These are phyloP conservation scores for Temnothorax unifasciatus DNA, from an alignment of 2,888 invertebrate genomes.

Conservation along the genomic window DNA sequence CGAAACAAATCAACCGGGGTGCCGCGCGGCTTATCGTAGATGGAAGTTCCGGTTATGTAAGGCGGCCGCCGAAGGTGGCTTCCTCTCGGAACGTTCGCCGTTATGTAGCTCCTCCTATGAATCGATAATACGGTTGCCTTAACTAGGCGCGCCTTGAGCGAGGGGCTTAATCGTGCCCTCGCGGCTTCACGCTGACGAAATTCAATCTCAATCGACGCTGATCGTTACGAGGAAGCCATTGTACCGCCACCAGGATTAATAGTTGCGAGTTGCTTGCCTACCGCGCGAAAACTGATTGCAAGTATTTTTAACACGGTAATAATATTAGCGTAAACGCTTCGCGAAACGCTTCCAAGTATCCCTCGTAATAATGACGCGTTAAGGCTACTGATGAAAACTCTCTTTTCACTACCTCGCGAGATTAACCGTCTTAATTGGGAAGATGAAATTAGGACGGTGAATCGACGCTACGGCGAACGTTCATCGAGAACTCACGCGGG, in stretches of 20 bases:
- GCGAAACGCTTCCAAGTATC: neutral
- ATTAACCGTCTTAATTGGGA: conserved; percentile 21
- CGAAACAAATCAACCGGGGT: conserved; percentile 63
- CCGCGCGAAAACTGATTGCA: neutral
- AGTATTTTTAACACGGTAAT: neutral
- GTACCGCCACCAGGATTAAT: conserved; percentile 6
- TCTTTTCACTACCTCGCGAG: neutral
- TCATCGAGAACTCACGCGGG: conserved; percentile 37
- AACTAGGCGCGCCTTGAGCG: conserved; percentile 69
- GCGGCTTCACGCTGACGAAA: conserved; percentile 50
- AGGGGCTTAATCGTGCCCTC: conserved; percentile 60
- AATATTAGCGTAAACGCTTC: neutral
- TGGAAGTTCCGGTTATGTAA: conserved; percentile 74
- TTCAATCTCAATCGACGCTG: conserved; percentile 44
- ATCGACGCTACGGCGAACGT: conserved; percentile 18
- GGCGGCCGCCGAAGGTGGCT: conserved; percentile 56
- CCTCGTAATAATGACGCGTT: neutral
- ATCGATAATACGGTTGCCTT: conserved; percentile 75
- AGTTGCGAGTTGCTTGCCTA: neutral
- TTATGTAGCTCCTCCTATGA: conserved; percentile 73
- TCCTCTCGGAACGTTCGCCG: conserved; percentile 48
- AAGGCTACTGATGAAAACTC: neutral
- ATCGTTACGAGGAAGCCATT: conserved; percentile 42
- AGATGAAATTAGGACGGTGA: conserved; percentile 38
- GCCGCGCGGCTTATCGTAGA: conserved; percentile 64